Evolutionary conservation across 2,888 invertebrate genomes (phyloP).

Genomic region (Lasioglossum morio): DNA sequence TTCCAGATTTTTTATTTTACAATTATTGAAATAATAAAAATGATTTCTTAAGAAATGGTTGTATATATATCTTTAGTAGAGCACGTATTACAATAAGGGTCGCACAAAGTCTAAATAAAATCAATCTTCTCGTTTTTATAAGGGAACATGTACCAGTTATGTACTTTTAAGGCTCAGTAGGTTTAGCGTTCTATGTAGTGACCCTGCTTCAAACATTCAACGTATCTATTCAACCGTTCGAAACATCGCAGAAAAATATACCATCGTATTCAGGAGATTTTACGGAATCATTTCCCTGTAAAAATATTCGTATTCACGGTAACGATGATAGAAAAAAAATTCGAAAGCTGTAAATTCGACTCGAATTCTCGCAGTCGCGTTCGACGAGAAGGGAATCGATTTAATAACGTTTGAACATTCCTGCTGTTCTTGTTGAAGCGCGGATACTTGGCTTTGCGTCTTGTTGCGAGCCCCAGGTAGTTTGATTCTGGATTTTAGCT

Average conservation of each 20-base stretch:
- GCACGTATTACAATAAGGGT: too few relatives aligned
- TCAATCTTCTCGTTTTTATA: too few relatives aligned
- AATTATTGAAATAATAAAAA: too few relatives aligned
- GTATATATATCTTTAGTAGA: too few relatives aligned
- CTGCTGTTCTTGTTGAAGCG: not conserved
- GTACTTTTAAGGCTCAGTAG: too few relatives aligned
- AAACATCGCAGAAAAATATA: not conserved
- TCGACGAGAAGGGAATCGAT: not conserved
- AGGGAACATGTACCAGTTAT: too few relatives aligned
- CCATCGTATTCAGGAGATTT: not conserved
- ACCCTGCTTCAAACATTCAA: too few relatives aligned
- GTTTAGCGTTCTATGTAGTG: too few relatives aligned
- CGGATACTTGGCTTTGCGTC: not conserved
- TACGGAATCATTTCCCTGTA: not conserved
- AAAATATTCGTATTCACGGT: not conserved
- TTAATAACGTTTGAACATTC: not conserved
- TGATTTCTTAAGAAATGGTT: too few relatives aligned
- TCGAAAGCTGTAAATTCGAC: not conserved
- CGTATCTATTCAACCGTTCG: too few relatives aligned
- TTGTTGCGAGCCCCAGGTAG: not conserved
- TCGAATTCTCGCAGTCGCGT: not conserved
- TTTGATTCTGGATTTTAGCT: constrained; percentile 22
- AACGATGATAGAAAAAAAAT: not conserved
- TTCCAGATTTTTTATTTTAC: too few relatives aligned
- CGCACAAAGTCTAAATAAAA: too few relatives aligned